Percentiles rank a stretch among this genome's conserved stretches.
These are phyloP conservation scores for Cochlearius cochlearius DNA, from an alignment of 2,113 vertebrate genomes.

Conservation along the genomic window DNA sequence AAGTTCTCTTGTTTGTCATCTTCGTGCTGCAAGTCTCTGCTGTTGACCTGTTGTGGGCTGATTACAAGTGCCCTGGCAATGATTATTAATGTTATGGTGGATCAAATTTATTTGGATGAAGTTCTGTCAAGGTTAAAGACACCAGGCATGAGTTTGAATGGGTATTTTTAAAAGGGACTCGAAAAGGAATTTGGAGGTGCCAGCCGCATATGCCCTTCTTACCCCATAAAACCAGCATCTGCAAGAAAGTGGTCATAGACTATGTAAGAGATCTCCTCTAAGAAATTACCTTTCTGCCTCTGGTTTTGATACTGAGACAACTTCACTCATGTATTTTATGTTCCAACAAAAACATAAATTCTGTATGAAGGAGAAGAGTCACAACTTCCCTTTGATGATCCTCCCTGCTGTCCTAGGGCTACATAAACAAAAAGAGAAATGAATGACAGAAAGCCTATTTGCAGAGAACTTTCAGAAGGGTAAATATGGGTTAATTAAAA, in stretches of 20 bases:
- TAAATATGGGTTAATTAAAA: background rate
- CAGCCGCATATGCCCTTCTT: background rate
- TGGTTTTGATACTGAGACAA: background rate
- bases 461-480: background rate
- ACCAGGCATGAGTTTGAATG: background rate
- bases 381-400: background rate
- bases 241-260: background rate
- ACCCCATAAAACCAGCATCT: background rate
- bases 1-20: background rate
- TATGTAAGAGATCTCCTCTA: background rate
- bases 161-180: background rate
- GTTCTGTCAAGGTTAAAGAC: background rate
- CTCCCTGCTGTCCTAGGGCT: background rate
- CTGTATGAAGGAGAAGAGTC: background rate
- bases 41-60: background rate
- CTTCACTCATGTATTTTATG: background rate
- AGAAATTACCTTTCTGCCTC: background rate
- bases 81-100: background rate
- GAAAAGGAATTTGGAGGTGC: background rate
- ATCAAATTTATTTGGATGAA: background rate
- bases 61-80: background rate
- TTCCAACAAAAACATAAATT: background rate
- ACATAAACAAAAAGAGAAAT: background rate
- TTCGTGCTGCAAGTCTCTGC: background rate
- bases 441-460: background rate